Percentiles rank a stretch among this genome's conserved stretches.
phyloP scores from a whole-genome alignment of 1,140 invertebrate species.

The Muscidifurax raptorellus region DNA sequence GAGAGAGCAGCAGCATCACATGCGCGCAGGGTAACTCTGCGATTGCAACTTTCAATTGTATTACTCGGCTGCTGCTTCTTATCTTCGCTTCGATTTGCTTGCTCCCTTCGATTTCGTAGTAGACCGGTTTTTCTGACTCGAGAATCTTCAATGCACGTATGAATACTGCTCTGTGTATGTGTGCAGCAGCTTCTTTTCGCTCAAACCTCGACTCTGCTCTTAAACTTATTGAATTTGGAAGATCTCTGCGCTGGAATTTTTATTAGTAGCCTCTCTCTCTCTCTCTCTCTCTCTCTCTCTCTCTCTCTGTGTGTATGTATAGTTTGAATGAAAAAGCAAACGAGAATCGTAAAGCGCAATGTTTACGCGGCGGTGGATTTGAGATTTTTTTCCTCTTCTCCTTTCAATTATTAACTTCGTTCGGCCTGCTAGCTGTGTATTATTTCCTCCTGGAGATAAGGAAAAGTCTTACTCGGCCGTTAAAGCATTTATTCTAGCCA shows the following conservation, averaged over 20 bases:
- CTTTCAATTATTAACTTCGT: neutral
- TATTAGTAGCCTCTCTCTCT: neutral
- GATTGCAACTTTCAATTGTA: slow-evolving; percentile 61
- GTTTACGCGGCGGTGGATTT: neutral
- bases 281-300: too few species aligned
- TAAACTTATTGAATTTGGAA: neutral
- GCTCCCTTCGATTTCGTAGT: neutral
- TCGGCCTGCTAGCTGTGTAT: neutral
- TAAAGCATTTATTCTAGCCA: neutral
- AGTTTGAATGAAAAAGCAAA: too few species aligned
- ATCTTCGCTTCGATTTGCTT: slow-evolving; percentile 4
- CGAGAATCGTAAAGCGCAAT: neutral
- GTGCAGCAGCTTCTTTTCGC: neutral
- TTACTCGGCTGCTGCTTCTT: slow-evolving; percentile 35
- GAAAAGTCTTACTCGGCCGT: neutral
- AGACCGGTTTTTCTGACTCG: neutral
- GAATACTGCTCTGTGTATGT: neutral
- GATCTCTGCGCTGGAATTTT: neutral
- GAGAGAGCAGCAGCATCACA: neutral
- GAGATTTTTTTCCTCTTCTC: neutral
- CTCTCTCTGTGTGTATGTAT: neutral
- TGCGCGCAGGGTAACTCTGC: slow-evolving; percentile 55
- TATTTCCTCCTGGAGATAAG: neutral
- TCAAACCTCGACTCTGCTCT: neutral
- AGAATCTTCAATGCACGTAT: neutral